Conservation (phyloP, 2,797 vertebrate genomes). For the Tokudaia muenninki region DNA sequence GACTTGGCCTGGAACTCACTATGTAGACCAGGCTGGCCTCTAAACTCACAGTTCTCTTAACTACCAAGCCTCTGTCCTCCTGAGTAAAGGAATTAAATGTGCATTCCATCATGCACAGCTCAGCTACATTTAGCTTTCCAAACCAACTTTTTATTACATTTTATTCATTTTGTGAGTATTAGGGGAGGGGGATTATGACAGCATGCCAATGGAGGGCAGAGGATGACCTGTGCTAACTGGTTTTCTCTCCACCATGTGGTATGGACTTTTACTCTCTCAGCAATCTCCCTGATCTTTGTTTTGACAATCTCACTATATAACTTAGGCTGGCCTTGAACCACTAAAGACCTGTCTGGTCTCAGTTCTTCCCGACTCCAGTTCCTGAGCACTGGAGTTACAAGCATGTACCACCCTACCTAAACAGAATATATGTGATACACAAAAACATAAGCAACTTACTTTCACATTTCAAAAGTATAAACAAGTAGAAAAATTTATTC, state of each 20-base stretch:
- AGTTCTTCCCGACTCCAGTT: not conserved
- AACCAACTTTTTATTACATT: not conserved
- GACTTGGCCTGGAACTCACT: not conserved
- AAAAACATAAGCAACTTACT: conserved; percentile 17
- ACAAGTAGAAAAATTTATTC: conserved; percentile 46
- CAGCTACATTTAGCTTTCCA: not conserved
- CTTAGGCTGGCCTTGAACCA: not conserved
- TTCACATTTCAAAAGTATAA: conserved; percentile 53
- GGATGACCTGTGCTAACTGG: not conserved
- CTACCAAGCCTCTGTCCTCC: not conserved
- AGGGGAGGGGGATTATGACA: not conserved
- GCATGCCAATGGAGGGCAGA: not conserved
- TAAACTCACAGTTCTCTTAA: not conserved
- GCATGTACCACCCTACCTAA: not conserved
- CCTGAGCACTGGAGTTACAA: not conserved
- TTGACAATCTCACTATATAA: not conserved
- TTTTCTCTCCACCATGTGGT: not conserved
- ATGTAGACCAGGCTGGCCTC: not conserved
- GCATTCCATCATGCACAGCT: not conserved
- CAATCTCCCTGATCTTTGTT: not conserved
- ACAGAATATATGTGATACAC: conserved; percentile 25
- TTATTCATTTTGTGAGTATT: not conserved
- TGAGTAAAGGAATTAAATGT: not conserved
- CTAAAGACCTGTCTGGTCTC: not conserved
- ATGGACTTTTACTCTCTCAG: not conserved